A percentile compares a stretch with the other conserved stretches of the same genome.
Evolutionary conservation across 2,113 vertebrate species (phyloP).

Genomic region (Pygoscelis adeliae): DNA sequence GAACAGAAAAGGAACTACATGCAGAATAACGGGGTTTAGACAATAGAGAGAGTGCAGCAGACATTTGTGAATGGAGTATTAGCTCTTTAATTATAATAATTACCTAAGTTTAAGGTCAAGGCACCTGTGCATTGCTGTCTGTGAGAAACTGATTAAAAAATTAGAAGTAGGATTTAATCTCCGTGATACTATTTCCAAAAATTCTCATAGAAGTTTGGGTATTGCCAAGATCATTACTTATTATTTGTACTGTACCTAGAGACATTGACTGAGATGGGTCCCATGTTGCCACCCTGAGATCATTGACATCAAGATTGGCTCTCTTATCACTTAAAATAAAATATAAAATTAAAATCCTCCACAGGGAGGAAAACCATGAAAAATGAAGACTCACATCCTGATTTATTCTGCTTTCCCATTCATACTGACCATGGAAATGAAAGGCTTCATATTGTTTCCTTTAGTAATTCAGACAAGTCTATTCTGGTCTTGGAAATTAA

Average conservation of each 20-base stretch:
- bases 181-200: constrained; percentile 38
- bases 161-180: constrained; percentile 64
- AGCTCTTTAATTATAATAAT: constrained; percentile 77
- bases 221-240: constrained; percentile 1
- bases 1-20: constrained; percentile 62
- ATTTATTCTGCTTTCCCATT: constrained; percentile 21
- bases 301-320: neutral
- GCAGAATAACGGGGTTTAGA: constrained; percentile 70
- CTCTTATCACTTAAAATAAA: neutral
- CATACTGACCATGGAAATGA: neutral
- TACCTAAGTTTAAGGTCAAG: constrained; percentile 78
- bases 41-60: constrained; percentile 66
- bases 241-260: constrained; percentile 23
- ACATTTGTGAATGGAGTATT: constrained; percentile 64
- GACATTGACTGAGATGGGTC: neutral
- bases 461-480: neutral
- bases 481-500: neutral
- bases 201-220: constrained; percentile 30
- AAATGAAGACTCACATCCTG: neutral
- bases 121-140: constrained; percentile 71
- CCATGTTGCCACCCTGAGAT: neutral
- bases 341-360: constrained; percentile 1
- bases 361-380: neutral
- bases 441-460: neutral
- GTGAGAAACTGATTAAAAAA: constrained; percentile 67